Evolutionary conservation across 2,797 vertebrate genomes (phyloP), one percentile per base, ranked within the genome.

Genomic region (Mormyrops boulengeri): DNA sequence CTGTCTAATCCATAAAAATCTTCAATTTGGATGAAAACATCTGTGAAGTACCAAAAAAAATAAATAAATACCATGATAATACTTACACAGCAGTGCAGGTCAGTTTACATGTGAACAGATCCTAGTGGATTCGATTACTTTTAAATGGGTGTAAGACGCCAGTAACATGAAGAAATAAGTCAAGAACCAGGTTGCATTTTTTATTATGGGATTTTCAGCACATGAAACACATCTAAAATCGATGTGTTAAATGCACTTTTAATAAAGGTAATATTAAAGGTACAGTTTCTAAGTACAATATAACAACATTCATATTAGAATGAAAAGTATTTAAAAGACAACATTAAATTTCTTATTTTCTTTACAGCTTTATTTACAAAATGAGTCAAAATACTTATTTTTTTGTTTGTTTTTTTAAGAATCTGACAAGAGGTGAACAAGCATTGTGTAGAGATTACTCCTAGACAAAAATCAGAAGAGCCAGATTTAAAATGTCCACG

Each of bases 271-370:
- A 96, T 96, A 96, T 96, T 97, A 96, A 97, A 96, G 96, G 95
- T 97, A 96, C 96, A 95, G 95, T 96, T 97, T 96, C 96, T 97
- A 97, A 97, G 96, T 97, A 96, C 95, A 97, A 96, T 96, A 96
- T 96, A 97, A 97, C 97, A 97, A 97, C 96, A 97, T 97, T 96
- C 96, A 97, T 96, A 96, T 96, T 96, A 97, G 96, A 96, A 96
- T 97, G 96, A 97, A 97, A 96, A 96, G 96, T 96, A 96, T 97
- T 97, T 97, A 95, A 97, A 97, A 96, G 96, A 97, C 96, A 96
- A 97, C 96, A 97, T 96, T 97, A 97, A 96, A 96, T 96, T 95
- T 96, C 94, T 96, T 91, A 90, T 91, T 92, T 96, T 96, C 96
- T 97, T 95, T 97, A 97, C 96, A 96, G 94, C 94, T 94, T 92